A percentile compares a stretch with the other conserved stretches of the same genome.
These are phyloP conservation scores for Metallyticus violacea DNA, from an alignment of 2,888 invertebrate species.

Conservation along the genomic window DNA sequence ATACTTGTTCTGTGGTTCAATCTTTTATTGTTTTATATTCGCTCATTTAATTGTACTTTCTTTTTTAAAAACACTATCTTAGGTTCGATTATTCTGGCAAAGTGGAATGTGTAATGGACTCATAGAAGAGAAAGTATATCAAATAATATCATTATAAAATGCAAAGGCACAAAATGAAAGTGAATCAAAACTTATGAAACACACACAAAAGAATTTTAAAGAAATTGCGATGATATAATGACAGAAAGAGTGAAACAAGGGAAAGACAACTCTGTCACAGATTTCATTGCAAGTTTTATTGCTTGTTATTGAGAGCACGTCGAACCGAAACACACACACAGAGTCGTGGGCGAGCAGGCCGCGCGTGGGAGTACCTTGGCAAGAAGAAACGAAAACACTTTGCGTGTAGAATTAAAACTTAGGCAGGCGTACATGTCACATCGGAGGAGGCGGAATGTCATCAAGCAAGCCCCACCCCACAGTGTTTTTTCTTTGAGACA, in stretches of 20 bases:
- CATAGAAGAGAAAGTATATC: too few relatives aligned
- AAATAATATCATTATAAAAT: too few relatives aligned
- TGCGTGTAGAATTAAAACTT: background rate
- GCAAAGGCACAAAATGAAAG: too few relatives aligned
- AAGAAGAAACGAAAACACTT: background rate
- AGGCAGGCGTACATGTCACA: background rate
- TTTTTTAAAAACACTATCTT: too few relatives aligned
- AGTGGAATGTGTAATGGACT: too few relatives aligned
- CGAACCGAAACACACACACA: background rate
- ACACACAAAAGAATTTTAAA: too few relatives aligned
- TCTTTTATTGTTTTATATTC: too few relatives aligned
- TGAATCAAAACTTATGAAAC: too few relatives aligned
- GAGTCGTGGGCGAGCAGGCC: background rate
- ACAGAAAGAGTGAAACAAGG: background rate
- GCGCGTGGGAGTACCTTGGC: background rate
- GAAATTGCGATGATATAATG: too few relatives aligned
- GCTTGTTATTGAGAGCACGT: background rate
- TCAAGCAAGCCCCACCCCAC: constrained; percentile 24
- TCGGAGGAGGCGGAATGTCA: constrained; percentile 30
- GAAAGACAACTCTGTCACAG: background rate
- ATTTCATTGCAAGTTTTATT: background rate
- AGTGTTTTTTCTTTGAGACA: constrained; percentile 23
- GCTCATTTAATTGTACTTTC: too few relatives aligned
- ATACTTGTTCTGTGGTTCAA: too few relatives aligned
- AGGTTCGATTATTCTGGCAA: too few relatives aligned